Conservation (phyloP, 2,797 vertebrate species). For the Poeciliopsis infans region DNA sequence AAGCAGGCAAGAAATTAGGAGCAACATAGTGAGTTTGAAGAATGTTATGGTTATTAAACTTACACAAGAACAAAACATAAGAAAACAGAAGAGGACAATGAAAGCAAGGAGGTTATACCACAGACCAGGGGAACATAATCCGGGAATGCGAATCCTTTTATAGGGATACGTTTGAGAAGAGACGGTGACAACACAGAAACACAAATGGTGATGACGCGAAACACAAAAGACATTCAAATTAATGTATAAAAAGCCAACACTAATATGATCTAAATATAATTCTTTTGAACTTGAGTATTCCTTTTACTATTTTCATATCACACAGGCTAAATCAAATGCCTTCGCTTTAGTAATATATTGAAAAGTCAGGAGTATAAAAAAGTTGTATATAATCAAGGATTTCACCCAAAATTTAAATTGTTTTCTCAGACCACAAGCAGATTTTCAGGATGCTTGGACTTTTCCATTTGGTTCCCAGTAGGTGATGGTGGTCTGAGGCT, state of each 20-base stretch:
- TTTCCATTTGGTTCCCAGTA: conserved; percentile 44
- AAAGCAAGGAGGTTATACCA: not conserved
- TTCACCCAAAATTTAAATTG: conserved; percentile 19
- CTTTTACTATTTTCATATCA: not conserved
- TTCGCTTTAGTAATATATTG: not conserved
- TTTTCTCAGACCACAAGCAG: conserved; percentile 47
- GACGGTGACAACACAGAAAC: not conserved
- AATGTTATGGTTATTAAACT: not conserved
- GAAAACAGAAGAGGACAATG: not conserved
- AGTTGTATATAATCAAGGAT: conserved; percentile 7
- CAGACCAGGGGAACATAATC: not conserved
- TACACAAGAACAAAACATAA: not conserved
- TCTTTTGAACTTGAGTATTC: not conserved
- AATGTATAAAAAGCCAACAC: not conserved
- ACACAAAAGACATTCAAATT: not conserved
- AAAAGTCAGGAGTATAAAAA: not conserved
- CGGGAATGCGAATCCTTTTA: not conserved
- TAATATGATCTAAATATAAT: not conserved
- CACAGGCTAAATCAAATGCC: not conserved
- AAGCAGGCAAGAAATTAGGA: not conserved
- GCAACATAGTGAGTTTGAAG: not conserved
- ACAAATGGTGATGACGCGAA: not conserved
- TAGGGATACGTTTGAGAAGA: not conserved
- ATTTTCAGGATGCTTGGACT: conserved; percentile 57
- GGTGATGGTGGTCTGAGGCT: conserved; percentile 41